phyloP scores from a whole-genome alignment of 2,113 vertebrate genomes.

The Planiliza haematocheilus region DNA sequence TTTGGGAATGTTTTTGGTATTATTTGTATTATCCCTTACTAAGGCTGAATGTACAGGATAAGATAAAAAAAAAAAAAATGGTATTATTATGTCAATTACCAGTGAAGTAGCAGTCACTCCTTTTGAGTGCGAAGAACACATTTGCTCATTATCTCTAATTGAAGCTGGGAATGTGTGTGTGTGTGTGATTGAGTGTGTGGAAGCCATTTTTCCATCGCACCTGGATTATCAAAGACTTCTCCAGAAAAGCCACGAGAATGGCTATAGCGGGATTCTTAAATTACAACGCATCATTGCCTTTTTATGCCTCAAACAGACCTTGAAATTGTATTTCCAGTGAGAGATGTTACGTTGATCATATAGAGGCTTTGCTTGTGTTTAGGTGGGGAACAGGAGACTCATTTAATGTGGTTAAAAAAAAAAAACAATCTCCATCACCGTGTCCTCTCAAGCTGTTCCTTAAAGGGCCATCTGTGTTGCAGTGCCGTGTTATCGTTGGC shows the following conservation, averaged over 20 bases:
- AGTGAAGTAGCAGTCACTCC: not conserved
- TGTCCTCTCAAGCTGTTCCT: conserved; percentile 61
- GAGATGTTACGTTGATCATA: conserved; percentile 61
- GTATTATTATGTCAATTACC: no score
- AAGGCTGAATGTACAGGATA: no score
- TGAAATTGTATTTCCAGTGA: conserved; percentile 73
- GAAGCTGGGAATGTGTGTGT: not conserved
- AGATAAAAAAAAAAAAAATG: no score
- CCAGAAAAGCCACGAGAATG: conserved; percentile 29
- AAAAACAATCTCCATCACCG: conserved; percentile 54
- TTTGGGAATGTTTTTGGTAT: no score
- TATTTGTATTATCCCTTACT: no score
- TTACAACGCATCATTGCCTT: conserved; percentile 55
- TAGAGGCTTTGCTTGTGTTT: conserved; percentile 67
- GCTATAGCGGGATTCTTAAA: conserved; percentile 35
- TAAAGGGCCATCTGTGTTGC: conserved; percentile 54
- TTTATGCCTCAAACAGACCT: conserved; percentile 67
- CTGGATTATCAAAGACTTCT: conserved; percentile 50
- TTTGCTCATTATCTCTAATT: not conserved
- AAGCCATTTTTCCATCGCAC: conserved; percentile 18
- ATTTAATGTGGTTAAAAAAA: conserved; percentile 50
- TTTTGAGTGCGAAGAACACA: conserved; percentile 1
- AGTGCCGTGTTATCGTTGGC: conserved; percentile 12
- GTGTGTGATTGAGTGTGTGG: not conserved
- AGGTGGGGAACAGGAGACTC: conserved; percentile 36